Conservation (phyloP, 2,888 invertebrate species). For the Panopea generosa region DNA sequence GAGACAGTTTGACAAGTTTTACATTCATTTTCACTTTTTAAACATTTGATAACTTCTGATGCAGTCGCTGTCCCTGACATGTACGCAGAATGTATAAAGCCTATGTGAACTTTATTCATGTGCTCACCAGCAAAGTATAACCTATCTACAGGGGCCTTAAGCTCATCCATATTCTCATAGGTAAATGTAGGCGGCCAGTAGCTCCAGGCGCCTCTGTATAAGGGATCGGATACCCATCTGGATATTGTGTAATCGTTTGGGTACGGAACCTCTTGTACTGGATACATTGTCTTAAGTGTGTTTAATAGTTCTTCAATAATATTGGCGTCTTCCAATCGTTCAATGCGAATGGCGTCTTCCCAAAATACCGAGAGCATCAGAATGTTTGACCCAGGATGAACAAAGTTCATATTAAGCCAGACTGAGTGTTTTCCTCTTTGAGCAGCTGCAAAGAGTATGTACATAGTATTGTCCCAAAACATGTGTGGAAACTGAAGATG, state of each 20-base stretch:
- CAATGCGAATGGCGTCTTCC: constrained; percentile 41
- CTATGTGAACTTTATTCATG: not conserved
- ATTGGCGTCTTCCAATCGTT: constrained; percentile 20
- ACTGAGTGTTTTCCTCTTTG: constrained; percentile 23
- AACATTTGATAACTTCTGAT: too few species aligned
- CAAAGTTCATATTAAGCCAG: constrained; percentile 44
- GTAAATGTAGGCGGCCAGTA: constrained; percentile 49
- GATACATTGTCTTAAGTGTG: constrained; percentile 40
- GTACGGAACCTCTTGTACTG: not conserved
- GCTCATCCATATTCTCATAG: constrained; percentile 9
- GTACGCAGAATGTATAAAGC: not conserved
- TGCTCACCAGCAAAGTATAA: constrained; percentile 59
- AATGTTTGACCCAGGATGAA: constrained; percentile 43
- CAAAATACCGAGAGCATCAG: constrained; percentile 34
- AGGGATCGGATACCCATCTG: constrained; percentile 36
- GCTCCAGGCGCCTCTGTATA: constrained; percentile 41
- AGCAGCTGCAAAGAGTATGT: constrained; percentile 36
- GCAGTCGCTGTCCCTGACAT: not conserved
- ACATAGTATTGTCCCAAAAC: constrained; percentile 51
- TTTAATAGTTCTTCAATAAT: constrained; percentile 37
- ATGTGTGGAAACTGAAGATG: constrained; percentile 38
- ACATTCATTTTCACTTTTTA: too few species aligned
- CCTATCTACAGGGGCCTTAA: constrained; percentile 44
- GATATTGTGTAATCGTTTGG: constrained; percentile 30
- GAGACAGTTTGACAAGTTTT: too few species aligned